Percentiles rank a stretch among this genome's conserved stretches.
Evolutionary conservation across 2,797 vertebrate genomes (phyloP).

Genomic region (Pantherophis vulpinus): DNA sequence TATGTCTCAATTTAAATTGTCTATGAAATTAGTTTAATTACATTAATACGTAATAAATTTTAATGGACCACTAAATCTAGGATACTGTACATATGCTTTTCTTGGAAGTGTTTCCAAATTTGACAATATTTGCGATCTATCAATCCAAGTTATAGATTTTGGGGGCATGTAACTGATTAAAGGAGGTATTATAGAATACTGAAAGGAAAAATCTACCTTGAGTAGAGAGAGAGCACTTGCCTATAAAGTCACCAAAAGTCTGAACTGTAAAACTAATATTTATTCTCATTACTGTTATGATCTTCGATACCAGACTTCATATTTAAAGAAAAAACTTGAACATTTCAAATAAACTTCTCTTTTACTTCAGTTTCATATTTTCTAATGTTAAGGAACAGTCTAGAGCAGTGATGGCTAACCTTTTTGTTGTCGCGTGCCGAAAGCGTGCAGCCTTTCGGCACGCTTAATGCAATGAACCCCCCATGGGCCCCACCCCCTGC

Average conservation of each 20-base stretch:
- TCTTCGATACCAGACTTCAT: background rate
- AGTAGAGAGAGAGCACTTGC: background rate
- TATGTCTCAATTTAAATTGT: background rate
- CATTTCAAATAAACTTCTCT: background rate
- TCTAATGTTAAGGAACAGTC: background rate
- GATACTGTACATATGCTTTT: background rate
- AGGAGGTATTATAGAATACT: background rate
- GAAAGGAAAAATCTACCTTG: background rate
- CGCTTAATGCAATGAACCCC: too few relatives aligned
- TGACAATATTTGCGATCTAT: background rate
- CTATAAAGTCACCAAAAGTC: background rate
- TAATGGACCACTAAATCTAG: background rate
- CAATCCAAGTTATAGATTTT: background rate
- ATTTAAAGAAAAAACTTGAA: background rate
- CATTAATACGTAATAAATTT: background rate
- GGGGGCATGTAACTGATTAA: background rate
- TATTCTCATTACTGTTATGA: background rate
- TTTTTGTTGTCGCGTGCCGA: too few relatives aligned
- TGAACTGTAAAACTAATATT: background rate
- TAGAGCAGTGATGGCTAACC: background rate
- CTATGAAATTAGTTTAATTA: background rate
- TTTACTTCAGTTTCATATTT: background rate
- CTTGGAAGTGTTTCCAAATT: background rate
- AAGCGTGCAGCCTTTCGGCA: too few relatives aligned
- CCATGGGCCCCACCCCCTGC: too few relatives aligned